phyloP scores from a whole-genome alignment of 2,797 vertebrate genomes.

The Phoebastria nigripes region DNA sequence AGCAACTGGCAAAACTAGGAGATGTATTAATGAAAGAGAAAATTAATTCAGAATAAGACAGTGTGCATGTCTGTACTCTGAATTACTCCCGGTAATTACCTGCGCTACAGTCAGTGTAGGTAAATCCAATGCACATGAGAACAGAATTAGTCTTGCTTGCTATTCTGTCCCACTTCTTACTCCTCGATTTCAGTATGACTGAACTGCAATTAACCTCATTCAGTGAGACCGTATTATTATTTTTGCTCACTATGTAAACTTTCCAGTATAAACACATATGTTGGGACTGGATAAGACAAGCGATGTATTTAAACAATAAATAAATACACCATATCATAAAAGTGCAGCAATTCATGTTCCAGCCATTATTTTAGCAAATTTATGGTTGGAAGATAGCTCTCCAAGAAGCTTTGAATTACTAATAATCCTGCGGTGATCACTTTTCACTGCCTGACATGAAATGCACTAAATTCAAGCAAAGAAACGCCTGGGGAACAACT shows the following conservation, averaged over 20 bases:
- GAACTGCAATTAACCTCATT: slow-evolving; percentile 58
- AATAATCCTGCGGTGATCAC: neutral
- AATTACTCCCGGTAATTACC: neutral
- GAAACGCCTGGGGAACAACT: neutral
- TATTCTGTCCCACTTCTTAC: neutral
- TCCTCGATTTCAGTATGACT: neutral
- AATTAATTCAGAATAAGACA: neutral
- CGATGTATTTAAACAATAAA: neutral
- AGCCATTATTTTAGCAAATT: neutral
- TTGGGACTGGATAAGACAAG: slow-evolving; percentile 7
- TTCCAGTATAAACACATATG: slow-evolving; percentile 22
- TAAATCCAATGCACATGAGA: neutral
- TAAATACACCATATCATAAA: neutral
- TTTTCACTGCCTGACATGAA: neutral
- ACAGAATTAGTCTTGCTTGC: neutral
- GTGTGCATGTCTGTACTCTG: neutral
- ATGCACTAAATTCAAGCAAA: neutral
- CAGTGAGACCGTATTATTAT: neutral
- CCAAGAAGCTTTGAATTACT: neutral
- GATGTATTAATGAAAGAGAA: neutral
- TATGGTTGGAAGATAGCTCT: neutral
- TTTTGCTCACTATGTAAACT: slow-evolving; percentile 26
- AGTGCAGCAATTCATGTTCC: neutral
- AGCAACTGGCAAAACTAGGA: neutral
- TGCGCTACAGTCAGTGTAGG: neutral